Base-by-base conservation (phyloP, 2,113 vertebrate species). In the Tinamus guttatus region DNA sequence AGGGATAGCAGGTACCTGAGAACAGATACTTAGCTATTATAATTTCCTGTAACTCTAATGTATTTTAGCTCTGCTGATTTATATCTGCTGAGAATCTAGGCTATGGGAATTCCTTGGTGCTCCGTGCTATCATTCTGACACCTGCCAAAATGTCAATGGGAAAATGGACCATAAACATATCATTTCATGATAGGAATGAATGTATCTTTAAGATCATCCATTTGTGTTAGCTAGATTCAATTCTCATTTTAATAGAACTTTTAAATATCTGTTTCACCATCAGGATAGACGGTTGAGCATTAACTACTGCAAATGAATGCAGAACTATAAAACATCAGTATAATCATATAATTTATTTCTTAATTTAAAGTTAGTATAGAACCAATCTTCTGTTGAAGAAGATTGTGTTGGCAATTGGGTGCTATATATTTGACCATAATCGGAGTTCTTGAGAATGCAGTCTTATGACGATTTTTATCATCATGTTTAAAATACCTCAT, bases 161-260 rank as follows among this genome's bases (percentile, higher is more conserved):
- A 93, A n/a, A 94, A 89, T 69, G 81, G 52, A 85, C 78, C 75
- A 69, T 93, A 90, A 94, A 95, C 95, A 93, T 89, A 90, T 41
- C 58, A 58, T 49, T 87, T 16, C 30, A 60, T 82, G 62, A 87
- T 91, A 81, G 78, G 84, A 93, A 94, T 69, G 20, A 87, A 79
- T 69, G 59, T 87, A 89, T 79, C 74, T 76, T 87, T 81, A 84
- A 82, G 81, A 93, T 91, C 32, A 84, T 47, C 64, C 78, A 87
- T 89, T 93, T 95, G 40, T 52, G 62, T 74, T 64, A 92, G 47
- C 34, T 74, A 86, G 60, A 78, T 90, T 90, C 91, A 91, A 34
- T 79, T 92, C 81, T 84, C 52, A 52, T 87, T 49, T 43, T 92
- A 90, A 81, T 58, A 91, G 79, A 84, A 94, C 52, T 85, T 90